phyloP scores from a whole-genome alignment of 2,797 vertebrate species.

The Chelmon rostratus region DNA sequence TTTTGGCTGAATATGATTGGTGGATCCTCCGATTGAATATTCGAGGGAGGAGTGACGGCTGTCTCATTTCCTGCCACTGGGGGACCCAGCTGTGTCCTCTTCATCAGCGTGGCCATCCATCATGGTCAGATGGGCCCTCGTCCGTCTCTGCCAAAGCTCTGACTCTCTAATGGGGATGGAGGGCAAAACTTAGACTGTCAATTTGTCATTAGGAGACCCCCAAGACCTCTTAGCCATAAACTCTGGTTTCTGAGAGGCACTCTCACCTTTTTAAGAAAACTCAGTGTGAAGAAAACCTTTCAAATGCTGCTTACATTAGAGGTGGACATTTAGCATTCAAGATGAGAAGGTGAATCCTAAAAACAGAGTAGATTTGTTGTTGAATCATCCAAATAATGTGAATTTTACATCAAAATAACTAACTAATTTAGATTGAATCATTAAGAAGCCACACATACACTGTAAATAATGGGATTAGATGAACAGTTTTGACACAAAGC shows the following conservation, averaged over 20 bases:
- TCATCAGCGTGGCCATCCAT: constrained; percentile 55
- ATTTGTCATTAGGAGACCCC: constrained; percentile 44
- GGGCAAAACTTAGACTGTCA: constrained; percentile 33
- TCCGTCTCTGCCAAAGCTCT: constrained; percentile 45
- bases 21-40: constrained; percentile 54
- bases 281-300: neutral
- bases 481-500: neutral
- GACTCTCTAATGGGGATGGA: constrained; percentile 29
- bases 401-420: neutral
- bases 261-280: neutral
- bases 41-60: constrained; percentile 47
- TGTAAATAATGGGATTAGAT: neutral
- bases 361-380: neutral
- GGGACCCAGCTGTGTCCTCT: constrained; percentile 43
- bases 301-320: neutral
- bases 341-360: neutral
- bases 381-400: neutral
- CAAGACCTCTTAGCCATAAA: constrained; percentile 30
- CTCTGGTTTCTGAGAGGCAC: constrained; percentile 21
- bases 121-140: constrained; percentile 15
- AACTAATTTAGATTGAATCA: neutral
- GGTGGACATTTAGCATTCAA: neutral
- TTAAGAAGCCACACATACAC: neutral
- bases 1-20: constrained; percentile 51
- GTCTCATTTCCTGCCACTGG: constrained; percentile 56